Evolutionary conservation across 2,113 vertebrate genomes (phyloP), one percentile per base, ranked within the genome.

Genomic region (Coptodon rendalli): DNA sequence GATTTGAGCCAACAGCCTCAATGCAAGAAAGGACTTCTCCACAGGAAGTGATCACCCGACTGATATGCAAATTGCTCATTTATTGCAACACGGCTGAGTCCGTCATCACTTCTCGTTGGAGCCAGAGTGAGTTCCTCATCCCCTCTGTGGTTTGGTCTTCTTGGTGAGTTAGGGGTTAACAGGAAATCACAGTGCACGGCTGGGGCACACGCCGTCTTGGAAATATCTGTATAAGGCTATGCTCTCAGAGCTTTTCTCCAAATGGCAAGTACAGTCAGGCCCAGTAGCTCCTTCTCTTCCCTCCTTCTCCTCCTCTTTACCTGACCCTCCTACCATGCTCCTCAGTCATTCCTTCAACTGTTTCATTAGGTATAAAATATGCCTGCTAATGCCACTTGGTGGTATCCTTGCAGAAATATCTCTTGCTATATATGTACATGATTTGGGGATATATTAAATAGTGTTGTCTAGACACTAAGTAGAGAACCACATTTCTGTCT

Each of bases 221-320:
- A 96, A 95, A 96, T 96, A 95, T 95, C 96, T 97, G 93, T 96
- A 96, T 96, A 96, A 85, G 96, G 95, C 92, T 90, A 56, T 93
- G 92, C 89, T 95, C 87, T 85, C 29, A 87, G 92, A 95, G 91
- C 90, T 94, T 93, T 91, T 86, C 90, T 86, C 87, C 91, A 83
- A 93, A 92, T 82, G 91, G 94, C 96, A 95, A 95, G 96, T 94
- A 92, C 85, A 94, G 93, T 96, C 96, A 95, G 85, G 96, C 94
- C 94, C 93, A 78, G 80, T 87, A 80, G 78, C 88, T 90, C 61
- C 1, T 82, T 87, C 83, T 87, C 79, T 57, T 90, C 85, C 88
- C 63, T 78, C 81, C 10, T 11, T 1, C 73, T 83, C 13, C 45
- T 81, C 68, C 56, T 89, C 81, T 12, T 80, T 89, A 92, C 91